Base-by-base conservation (phyloP, 2,888 invertebrate species). In the Gastrophysa polygoni region DNA sequence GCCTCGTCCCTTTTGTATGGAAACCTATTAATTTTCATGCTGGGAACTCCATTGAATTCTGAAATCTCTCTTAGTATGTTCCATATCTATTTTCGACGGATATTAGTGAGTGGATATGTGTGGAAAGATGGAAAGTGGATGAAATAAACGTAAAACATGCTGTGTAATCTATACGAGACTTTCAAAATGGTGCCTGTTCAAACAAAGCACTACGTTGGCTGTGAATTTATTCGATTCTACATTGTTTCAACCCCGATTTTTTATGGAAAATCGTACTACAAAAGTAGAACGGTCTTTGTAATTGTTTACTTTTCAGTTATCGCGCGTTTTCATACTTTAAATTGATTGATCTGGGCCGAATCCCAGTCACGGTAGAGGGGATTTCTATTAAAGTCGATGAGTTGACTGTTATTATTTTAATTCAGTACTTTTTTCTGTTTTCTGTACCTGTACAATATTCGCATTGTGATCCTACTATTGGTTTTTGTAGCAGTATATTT, bases 121-220 rank as follows among this genome's bases (percentile, higher is more conserved):
- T 47, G 20, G 17, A 52, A 43, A 54, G 29, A 43, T 46, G 11
- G 29, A 51, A 61, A 52, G 59, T 43, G 5, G 17, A 21, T 43
- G 20, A 17, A 60, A 62, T 60, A 55, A 43, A 46, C 48, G 59
- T 57, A 57, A 66, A 68, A 70, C 66, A 63, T 66, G 64, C 68
- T 51, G 56, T 64, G 67, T 70, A 69, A 72, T 69, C 63, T 63
- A 64, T 60, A 63, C 59, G 61, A 46, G 54, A 84, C 84, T 86
- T 84, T 86, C 87, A 87, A 87, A 87, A 87, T 87, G 87, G 87
- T 87, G 87, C 83, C 87, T 78, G 77, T 71, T 78, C 80, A 80
- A 80, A 82, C 81, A 81, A 81, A 81, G 78, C 78, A 69, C 67
- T 68, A 68, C 66, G 63, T 74, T 71, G 67, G 61, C 67, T 66